phyloP scores from a whole-genome alignment of 2,797 vertebrate species.

The Percopsis omiscomaycus region DNA sequence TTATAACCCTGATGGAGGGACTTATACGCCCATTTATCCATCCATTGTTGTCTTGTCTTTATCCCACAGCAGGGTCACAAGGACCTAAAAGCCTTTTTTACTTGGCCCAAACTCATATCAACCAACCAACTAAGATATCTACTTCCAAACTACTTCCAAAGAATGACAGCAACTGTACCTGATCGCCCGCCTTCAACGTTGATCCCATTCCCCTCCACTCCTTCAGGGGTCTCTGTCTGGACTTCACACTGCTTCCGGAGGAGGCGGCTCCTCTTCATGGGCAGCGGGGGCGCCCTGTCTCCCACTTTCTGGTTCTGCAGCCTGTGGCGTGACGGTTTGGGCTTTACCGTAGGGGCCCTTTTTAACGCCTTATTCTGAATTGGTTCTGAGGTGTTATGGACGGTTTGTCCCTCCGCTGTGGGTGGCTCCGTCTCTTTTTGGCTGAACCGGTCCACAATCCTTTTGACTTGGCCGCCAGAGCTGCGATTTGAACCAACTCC shows the following conservation, averaged over 20 bases:
- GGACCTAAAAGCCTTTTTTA: too few species aligned
- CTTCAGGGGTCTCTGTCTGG: neutral
- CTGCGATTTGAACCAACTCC: neutral
- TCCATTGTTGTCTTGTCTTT: too few species aligned
- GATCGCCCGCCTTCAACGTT: constrained; percentile 57
- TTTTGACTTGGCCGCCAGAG: constrained; percentile 70
- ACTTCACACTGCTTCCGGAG: constrained; percentile 16
- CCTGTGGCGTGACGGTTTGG: constrained; percentile 46
- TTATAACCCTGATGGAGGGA: too few species aligned
- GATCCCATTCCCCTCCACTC: constrained; percentile 26
- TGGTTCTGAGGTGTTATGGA: constrained; percentile 2
- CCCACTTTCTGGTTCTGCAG: neutral
- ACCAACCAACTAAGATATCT: too few species aligned
- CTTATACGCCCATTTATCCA: too few species aligned
- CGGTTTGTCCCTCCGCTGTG: neutral
- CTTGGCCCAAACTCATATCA: too few species aligned
- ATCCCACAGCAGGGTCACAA: too few species aligned
- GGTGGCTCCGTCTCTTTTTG: constrained; percentile 27
- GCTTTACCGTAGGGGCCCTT: constrained; percentile 61
- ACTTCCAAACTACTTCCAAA: too few species aligned
- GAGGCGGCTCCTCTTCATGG: constrained; percentile 61
- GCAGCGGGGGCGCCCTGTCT: constrained; percentile 69
- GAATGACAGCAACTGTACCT: constrained; percentile 60
- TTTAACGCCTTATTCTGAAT: constrained; percentile 6
- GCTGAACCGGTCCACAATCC: constrained; percentile 73